Conservation (phyloP, 2,888 invertebrate species). For the Pherbina coryleti region DNA sequence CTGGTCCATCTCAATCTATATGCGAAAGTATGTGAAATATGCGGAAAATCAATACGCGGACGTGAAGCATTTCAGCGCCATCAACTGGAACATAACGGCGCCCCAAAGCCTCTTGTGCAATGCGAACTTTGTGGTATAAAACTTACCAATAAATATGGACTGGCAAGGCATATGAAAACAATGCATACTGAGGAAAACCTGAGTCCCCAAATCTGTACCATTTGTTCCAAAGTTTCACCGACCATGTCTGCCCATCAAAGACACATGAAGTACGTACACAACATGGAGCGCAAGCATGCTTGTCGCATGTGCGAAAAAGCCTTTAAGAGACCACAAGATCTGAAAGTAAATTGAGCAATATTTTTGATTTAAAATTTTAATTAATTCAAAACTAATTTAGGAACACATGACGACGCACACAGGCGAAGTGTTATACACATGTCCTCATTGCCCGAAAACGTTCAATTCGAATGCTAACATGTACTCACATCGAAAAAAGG, state of each 20-base stretch:
- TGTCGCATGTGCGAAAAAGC: conserved; percentile 67
- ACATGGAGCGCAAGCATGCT: conserved; percentile 59
- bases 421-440: conserved; percentile 60
- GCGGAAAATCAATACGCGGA: conserved; percentile 63
- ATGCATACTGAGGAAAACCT: conserved; percentile 60
- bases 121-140: conserved; percentile 62
- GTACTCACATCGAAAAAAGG: conserved; percentile 64
- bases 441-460: conserved; percentile 63
- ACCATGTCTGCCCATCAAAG: conserved; percentile 59
- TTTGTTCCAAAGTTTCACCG: conserved; percentile 62
- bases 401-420: conserved; percentile 66
- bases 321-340: conserved; percentile 61
- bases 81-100: conserved; percentile 63
- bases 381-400: conserved; percentile 48
- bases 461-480: conserved; percentile 64
- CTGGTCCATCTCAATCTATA: conserved; percentile 62
- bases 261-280: conserved; percentile 64
- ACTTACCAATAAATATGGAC: conserved; percentile 59
- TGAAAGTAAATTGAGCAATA: conserved; percentile 52
- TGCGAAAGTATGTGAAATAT: conserved; percentile 64
- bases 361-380: not conserved
- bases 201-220: conserved; percentile 60
- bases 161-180: conserved; percentile 64
- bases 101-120: conserved; percentile 55
- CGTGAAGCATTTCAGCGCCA: conserved; percentile 60